Percentiles rank a stretch among this genome's conserved stretches.
Conservation (phyloP, 2,888 invertebrate species). For the Chrysina gloriosa region DNA sequence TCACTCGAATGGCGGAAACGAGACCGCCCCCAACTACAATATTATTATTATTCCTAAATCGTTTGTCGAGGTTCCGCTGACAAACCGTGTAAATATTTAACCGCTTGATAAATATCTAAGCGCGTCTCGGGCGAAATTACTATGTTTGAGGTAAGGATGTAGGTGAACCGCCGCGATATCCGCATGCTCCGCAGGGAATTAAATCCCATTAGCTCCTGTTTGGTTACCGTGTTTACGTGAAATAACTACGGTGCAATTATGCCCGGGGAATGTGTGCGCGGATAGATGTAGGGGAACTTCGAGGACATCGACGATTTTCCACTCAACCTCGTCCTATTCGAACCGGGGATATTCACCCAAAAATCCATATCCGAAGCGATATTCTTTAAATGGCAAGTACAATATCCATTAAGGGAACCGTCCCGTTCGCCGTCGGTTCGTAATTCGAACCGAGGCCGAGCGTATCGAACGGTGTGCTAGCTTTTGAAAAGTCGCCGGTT, state of each 20-base stretch:
- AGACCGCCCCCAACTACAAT: too few relatives aligned
- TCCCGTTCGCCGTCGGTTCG: too few relatives aligned
- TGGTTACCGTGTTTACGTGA: constrained; percentile 45
- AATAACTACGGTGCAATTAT: constrained; percentile 46
- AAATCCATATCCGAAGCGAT: too few relatives aligned
- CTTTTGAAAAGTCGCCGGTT: constrained; percentile 42
- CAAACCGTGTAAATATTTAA: constrained; percentile 24
- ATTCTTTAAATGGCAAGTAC: too few relatives aligned
- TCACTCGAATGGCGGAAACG: neutral
- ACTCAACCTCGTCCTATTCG: too few relatives aligned
- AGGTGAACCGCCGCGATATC: constrained; percentile 49
- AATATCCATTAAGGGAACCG: too few relatives aligned
- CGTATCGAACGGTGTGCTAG: too few relatives aligned
- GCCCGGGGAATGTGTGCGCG: constrained; percentile 45
- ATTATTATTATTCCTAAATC: constrained; percentile 5
- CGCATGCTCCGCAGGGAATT: constrained; percentile 49
- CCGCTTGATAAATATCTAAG: constrained; percentile 18
- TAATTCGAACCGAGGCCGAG: too few relatives aligned
- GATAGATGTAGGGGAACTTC: too few relatives aligned
- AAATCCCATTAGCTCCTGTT: constrained; percentile 49
- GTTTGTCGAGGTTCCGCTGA: constrained; percentile 9
- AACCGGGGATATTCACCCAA: too few relatives aligned
- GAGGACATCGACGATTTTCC: too few relatives aligned
- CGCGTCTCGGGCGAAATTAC: constrained; percentile 45
- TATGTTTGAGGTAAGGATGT: constrained; percentile 49